Percentiles rank a stretch among this genome's conserved stretches.
Conservation (phyloP, 2,113 vertebrate species). For the Nycticryphes semicollaris region DNA sequence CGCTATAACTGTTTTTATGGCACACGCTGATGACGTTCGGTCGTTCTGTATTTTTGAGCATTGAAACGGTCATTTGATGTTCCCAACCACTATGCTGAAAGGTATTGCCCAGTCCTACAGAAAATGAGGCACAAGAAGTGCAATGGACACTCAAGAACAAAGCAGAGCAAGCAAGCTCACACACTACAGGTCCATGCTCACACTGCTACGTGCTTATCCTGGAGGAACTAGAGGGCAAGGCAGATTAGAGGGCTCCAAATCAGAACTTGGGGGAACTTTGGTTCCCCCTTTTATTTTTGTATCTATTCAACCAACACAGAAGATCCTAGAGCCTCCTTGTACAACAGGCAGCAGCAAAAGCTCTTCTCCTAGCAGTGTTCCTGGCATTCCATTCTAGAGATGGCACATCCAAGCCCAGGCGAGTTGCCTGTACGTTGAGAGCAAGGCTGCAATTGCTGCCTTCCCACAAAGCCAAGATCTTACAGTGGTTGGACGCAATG, state of each 20-base stretch:
- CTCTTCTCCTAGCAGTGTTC: not conserved
- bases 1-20: not conserved
- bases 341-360: not conserved
- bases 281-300: not conserved
- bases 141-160: not conserved
- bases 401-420: not conserved
- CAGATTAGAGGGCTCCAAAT: not conserved
- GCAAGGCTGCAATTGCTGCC: not conserved
- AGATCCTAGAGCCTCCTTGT: not conserved
- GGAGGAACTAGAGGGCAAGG: not conserved
- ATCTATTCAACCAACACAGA: not conserved
- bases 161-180: not conserved
- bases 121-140: not conserved
- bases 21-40: not conserved
- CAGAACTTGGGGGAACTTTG: not conserved
- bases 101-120: not conserved
- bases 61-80: not conserved
- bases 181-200: not conserved
- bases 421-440: not conserved
- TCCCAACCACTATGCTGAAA: not conserved
- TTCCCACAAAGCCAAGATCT: not conserved
- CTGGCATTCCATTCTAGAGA: not conserved
- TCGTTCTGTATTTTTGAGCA: not conserved
- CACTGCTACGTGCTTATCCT: not conserved
- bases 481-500: not conserved